These are phyloP conservation scores for Apeira syringaria DNA, from an alignment of 2,888 invertebrate genomes.

Conservation along the genomic window DNA sequence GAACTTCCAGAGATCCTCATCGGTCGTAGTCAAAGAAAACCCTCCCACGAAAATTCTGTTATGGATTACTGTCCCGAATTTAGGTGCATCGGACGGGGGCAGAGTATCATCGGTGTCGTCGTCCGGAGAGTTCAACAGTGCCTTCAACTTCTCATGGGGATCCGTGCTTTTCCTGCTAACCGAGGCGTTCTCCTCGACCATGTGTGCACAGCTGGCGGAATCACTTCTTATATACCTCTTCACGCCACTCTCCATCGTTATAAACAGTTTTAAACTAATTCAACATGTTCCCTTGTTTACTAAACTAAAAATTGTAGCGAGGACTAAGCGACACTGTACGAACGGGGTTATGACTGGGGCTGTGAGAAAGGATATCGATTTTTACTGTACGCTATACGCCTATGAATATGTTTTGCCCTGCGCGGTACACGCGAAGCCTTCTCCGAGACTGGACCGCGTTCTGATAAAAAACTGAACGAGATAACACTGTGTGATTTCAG, in stretches of 20 bases:
- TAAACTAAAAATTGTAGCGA: slow-evolving; percentile 69
- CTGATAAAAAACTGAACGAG: slow-evolving; percentile 41
- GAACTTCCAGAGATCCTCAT: slow-evolving; percentile 94
- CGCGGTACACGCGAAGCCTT: slow-evolving; percentile 44
- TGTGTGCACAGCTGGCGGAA: slow-evolving; percentile 76
- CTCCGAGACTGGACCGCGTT: slow-evolving; percentile 29
- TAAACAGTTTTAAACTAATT: slow-evolving; percentile 42
- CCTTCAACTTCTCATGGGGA: slow-evolving; percentile 76
- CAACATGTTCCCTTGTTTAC: slow-evolving; percentile 80
- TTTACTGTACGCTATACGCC: slow-evolving; percentile 42
- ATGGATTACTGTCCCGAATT: slow-evolving; percentile 93
- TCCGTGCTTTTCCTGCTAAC: slow-evolving; percentile 67
- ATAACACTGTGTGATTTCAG: slow-evolving; percentile 63
- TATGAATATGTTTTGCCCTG: slow-evolving; percentile 53
- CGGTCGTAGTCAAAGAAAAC: slow-evolving; percentile 96
- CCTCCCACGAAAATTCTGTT: slow-evolving; percentile 98
- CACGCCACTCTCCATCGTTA: slow-evolving; percentile 65
- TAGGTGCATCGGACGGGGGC: slow-evolving; percentile 78
- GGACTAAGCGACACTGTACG: slow-evolving; percentile 64
- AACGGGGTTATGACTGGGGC: slow-evolving; percentile 56
- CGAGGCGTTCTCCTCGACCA: slow-evolving; percentile 71
- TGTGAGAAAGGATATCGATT: slow-evolving; percentile 46
- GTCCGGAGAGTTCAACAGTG: slow-evolving; percentile 70
- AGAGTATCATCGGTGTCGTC: slow-evolving; percentile 73
- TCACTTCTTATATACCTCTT: slow-evolving; percentile 78